A percentile compares a stretch with the other conserved stretches of the same genome.
phyloP scores from a whole-genome alignment of 2,888 invertebrate genomes.

The Cataglyphis albicans region DNA sequence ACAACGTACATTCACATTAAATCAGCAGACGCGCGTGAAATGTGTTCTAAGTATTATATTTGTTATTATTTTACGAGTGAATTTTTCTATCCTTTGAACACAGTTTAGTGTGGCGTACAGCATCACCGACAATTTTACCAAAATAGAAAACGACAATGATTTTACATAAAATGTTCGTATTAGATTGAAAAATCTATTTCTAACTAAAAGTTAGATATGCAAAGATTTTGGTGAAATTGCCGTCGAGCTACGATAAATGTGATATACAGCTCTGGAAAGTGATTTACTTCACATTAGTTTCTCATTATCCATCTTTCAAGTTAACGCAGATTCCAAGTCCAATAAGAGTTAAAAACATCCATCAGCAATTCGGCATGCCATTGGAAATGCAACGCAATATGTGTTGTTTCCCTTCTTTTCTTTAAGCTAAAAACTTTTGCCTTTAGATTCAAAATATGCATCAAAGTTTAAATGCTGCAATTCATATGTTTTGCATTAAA shows the following conservation, averaged over 20 bases:
- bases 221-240: constrained; percentile 79
- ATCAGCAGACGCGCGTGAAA: constrained; percentile 79
- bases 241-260: constrained; percentile 81
- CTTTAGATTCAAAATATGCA: constrained; percentile 25
- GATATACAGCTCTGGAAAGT: constrained; percentile 82
- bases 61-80: constrained; percentile 77
- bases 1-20: constrained; percentile 77
- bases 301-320: constrained; percentile 75
- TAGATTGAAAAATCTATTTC: constrained; percentile 63
- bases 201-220: constrained; percentile 63
- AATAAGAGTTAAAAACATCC: constrained; percentile 79
- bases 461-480: constrained; percentile 32
- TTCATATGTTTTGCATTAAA: constrained; percentile 39
- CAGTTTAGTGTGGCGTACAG: constrained; percentile 85
- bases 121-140: constrained; percentile 82
- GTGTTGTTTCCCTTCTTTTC: constrained; percentile 13
- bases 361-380: constrained; percentile 78
- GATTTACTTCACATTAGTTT: constrained; percentile 78
- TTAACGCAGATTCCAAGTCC: constrained; percentile 78
- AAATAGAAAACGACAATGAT: constrained; percentile 66
- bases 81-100: constrained; percentile 82
- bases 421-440: constrained; percentile 11
- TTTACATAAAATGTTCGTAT: constrained; percentile 65
- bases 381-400: constrained; percentile 83
- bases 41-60: constrained; percentile 76